Evolutionary conservation across 2,888 invertebrate species (phyloP).

Genomic region (Pseudococcus longispinus): DNA sequence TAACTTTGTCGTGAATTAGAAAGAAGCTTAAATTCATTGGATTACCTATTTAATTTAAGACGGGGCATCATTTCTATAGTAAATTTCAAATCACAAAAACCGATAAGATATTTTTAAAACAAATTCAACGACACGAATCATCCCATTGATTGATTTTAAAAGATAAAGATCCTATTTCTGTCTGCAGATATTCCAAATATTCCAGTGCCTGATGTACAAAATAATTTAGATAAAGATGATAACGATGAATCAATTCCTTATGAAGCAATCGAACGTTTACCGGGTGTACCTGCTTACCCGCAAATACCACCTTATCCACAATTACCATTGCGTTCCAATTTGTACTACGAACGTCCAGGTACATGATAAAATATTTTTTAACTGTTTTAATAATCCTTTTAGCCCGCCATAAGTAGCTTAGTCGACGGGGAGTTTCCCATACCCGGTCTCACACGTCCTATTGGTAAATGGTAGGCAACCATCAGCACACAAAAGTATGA

Average conservation of each 20-base stretch:
- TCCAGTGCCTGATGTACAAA: constrained; percentile 52
- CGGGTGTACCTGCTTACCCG: constrained; percentile 15
- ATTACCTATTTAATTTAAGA: too few relatives aligned
- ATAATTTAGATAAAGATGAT: constrained; percentile 54
- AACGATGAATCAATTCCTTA: constrained; percentile 34
- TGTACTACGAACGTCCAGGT: constrained; percentile 34
- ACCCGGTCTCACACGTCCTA: too few relatives aligned
- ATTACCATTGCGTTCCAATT: constrained; percentile 15
- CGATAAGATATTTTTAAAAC: too few relatives aligned
- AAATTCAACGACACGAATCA: too few relatives aligned
- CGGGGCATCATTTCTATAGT: too few relatives aligned
- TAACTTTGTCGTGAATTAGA: too few relatives aligned
- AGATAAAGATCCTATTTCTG: not conserved
- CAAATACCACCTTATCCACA: constrained; percentile 44
- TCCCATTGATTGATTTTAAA: not conserved
- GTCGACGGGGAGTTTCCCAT: too few relatives aligned
- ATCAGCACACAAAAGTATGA: too few relatives aligned
- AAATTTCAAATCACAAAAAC: too few relatives aligned
- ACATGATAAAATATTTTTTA: not conserved
- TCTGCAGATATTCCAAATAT: constrained; percentile 45
- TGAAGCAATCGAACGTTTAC: constrained; percentile 26
- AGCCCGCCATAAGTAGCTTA: too few relatives aligned
- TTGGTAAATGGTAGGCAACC: too few relatives aligned
- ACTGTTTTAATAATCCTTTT: not conserved
- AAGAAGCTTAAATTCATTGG: too few relatives aligned